Evolutionary conservation across 2,113 vertebrate species (phyloP).

Genomic region (Speoplatyrhinus poulsoni): DNA sequence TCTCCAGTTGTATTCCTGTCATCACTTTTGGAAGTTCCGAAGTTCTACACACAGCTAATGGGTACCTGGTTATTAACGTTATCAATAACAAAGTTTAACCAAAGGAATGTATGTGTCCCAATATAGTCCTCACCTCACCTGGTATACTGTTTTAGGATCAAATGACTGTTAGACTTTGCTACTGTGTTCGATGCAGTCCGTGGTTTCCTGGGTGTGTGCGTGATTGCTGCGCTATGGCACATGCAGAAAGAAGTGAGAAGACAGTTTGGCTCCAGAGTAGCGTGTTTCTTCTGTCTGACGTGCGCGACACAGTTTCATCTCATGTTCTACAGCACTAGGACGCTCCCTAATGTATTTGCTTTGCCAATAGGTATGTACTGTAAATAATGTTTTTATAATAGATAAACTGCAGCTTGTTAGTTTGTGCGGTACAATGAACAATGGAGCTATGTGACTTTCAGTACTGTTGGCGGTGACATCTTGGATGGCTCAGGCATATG

Average conservation of each 20-base stretch:
- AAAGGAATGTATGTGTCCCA: neutral
- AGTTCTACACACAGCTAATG: constrained; percentile 86
- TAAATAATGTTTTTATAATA: neutral
- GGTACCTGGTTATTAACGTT: constrained; percentile 64
- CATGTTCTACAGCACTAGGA: constrained; percentile 96
- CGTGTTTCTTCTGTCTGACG: constrained; percentile 84
- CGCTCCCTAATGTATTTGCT: constrained; percentile 91
- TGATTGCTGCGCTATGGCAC: constrained; percentile 84
- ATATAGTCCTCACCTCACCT: neutral
- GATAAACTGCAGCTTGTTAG: neutral
- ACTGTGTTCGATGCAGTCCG: constrained; percentile 77
- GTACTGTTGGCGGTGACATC: constrained; percentile 84
- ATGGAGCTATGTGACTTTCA: constrained; percentile 44
- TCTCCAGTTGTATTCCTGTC: constrained; percentile 79
- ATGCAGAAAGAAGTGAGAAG: constrained; percentile 85
- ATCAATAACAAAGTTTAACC: neutral
- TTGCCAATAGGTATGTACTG: constrained; percentile 84
- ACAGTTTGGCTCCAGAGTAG: constrained; percentile 87
- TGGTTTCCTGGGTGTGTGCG: constrained; percentile 82
- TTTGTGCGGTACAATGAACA: neutral
- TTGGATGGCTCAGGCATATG: constrained; percentile 86
- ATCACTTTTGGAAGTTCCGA: constrained; percentile 79
- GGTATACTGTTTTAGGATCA: neutral
- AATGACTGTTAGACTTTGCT: neutral
- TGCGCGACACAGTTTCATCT: constrained; percentile 93